These are phyloP conservation scores for Gonioctena quinquepunctata DNA, from an alignment of 1,140 invertebrate genomes.

Conservation along the genomic window DNA sequence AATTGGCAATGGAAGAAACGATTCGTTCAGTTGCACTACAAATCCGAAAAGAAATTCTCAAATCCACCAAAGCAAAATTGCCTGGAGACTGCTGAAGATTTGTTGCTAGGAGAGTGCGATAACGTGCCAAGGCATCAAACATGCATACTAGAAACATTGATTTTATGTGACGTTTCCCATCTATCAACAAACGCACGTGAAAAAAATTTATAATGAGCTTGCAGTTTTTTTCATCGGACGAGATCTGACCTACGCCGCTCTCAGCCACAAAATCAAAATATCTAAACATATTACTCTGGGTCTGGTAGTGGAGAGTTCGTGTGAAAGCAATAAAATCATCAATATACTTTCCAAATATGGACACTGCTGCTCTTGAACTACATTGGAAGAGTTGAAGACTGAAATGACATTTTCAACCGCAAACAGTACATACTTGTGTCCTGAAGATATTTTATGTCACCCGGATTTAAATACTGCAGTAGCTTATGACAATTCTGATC, in stretches of 20 bases:
- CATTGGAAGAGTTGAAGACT: neutral
- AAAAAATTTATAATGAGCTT: neutral
- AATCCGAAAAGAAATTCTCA: neutral
- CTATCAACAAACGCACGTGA: neutral
- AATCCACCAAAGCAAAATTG: neutral
- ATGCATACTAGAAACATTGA: neutral
- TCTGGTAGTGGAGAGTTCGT: slow-evolving; percentile 11
- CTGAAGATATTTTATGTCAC: neutral
- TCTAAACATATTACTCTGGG: slow-evolving; percentile 7
- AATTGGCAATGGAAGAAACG: neutral
- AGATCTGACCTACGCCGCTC: neutral
- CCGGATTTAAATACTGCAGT: slow-evolving; percentile 42
- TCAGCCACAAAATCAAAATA: slow-evolving; percentile 4
- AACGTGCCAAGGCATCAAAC: neutral
- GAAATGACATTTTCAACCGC: neutral
- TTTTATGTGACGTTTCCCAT: neutral
- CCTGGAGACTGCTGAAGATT: slow-evolving; percentile 12
- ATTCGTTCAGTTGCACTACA: neutral
- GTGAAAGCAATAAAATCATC: slow-evolving; percentile 9
- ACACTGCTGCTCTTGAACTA: neutral
- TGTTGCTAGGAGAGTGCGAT: slow-evolving; percentile 17
- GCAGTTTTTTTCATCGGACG: neutral
- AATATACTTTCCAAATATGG: slow-evolving; percentile 5
- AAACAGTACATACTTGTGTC: neutral
- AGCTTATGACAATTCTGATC: slow-evolving; percentile 58